A percentile compares a stretch with the other conserved stretches of the same genome.
These are phyloP conservation scores for Potamilus streckersoni DNA, from an alignment of 1,140 invertebrate genomes.

Conservation along the genomic window DNA sequence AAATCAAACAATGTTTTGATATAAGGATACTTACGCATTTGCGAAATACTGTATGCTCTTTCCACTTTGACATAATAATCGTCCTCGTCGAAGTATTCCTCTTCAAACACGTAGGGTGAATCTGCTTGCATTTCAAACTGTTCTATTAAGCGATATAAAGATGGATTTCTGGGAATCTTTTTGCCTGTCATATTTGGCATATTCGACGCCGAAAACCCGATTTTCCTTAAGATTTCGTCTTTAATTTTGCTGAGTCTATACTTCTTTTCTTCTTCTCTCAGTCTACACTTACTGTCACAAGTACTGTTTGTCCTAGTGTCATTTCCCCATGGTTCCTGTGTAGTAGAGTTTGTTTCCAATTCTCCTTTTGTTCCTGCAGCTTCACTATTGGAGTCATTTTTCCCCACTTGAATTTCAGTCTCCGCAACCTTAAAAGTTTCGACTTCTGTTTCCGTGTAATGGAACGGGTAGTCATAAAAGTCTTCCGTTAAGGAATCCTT, in stretches of 20 bases:
- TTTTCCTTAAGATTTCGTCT: slow-evolving; percentile 17
- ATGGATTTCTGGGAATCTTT: slow-evolving; percentile 25
- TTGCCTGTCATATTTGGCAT: slow-evolving; percentile 32
- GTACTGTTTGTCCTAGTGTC: too few relatives aligned
- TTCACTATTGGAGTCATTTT: too few relatives aligned
- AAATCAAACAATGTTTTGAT: too few relatives aligned
- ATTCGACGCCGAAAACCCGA: slow-evolving; percentile 18
- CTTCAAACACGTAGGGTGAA: neutral
- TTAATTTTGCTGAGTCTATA: slow-evolving; percentile 15
- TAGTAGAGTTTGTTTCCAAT: too few relatives aligned
- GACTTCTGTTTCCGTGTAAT: too few relatives aligned
- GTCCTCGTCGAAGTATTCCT: slow-evolving; percentile 28
- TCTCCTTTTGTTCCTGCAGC: too few relatives aligned
- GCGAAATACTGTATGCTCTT: slow-evolving; percentile 16
- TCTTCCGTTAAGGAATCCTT: too few relatives aligned
- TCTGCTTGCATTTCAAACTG: slow-evolving; percentile 26
- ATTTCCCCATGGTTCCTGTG: too few relatives aligned
- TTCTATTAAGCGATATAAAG: slow-evolving; percentile 12
- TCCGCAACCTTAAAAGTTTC: too few relatives aligned
- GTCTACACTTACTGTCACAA: neutral
- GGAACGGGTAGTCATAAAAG: too few relatives aligned
- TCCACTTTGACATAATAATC: slow-evolving; percentile 25
- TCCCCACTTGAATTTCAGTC: too few relatives aligned
- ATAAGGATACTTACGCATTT: slow-evolving; percentile 13
- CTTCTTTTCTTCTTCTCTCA: slow-evolving; percentile 7